Base-by-base conservation (phyloP, 2,888 invertebrate species). In the Eulithis testata region DNA sequence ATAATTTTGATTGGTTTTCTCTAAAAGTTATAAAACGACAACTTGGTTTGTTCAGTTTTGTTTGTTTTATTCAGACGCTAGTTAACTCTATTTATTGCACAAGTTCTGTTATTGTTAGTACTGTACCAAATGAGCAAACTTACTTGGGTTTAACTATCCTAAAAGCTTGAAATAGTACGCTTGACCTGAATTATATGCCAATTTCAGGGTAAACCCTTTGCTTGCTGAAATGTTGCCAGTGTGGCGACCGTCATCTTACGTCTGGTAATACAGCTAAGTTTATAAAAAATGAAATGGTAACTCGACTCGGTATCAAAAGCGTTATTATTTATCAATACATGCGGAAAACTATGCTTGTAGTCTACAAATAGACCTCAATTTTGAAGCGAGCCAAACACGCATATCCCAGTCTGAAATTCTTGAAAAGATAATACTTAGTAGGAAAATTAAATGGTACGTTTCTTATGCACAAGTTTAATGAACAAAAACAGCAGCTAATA, bases 51-150 rank as follows among this genome's bases (percentile, higher is more conserved):
- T 8, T 40, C 40, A 9, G 9, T 40, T 40, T 40, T 40, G 9
- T 40, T 9, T 5, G 31, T 47, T 56, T 56, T 56, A 56, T 60
- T 14, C 8, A 54, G 14, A 36, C 60, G 21, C 45, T 49, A 61
- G 40, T 49, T 61, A 27, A 37, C 54, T 49, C 21, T 37, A 57
- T 57, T 37, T 51, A 60, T 54, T 49, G 54, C 49, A 45, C n/a
- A 54, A 52, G 47, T 54, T 54, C 54, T 49, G 54, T 61, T 61
- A 61, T 54, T 61, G 54, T 54, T 54, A 61, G 47, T 45, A 21
- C 52, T 36, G 27, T 40, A 54, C 60, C 60, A 61, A 61, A 61
- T 54, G 60, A 54, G 52, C 44, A 53, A 9, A 60, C 53, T 47
- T 53, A 49, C 21, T 49, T 49, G 21, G 45, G 53, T n/a, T 56